Base-by-base conservation (phyloP, 2,888 invertebrate species). In the Caenorhabditis imperialis region DNA sequence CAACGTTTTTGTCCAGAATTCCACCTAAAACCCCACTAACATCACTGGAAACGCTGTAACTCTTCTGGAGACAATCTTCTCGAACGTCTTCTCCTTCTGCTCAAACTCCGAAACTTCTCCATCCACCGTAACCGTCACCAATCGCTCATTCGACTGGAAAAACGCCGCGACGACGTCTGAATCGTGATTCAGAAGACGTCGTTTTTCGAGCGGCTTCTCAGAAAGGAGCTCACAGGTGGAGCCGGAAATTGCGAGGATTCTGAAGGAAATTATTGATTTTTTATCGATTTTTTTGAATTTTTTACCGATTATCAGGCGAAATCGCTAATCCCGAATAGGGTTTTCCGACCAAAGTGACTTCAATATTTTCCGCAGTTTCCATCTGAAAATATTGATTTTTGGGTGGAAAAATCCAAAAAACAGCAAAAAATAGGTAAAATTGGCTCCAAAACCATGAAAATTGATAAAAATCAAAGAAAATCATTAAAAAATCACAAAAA, bases 1-100 rank as follows among this genome's bases (percentile, higher is more conserved):
- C 14, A 8, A 23, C 20, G 5, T 27, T 47, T 23, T 27, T 27
- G 10, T 20, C 8, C 7, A 22, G 23, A 47, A n/a, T 14, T 27
- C 25, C 16, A n/a, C n/a, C 22, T 7, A 50, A 47, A 22, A 38
- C 20, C 18, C 16, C 14, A 51, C 74, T 74, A 37, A 74, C 74
- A 67, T 44, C 20, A 75, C 75, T 14, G 75, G 75, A 42, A 75
- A 75, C 2, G 75, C 75, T 4, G 75, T 75, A 18, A 75, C 69
- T 53, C 63, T 40, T 38, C 51, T 48, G 8, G 53, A 60, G 1
- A 42, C 38, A 1, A 44, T n/a, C 47, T 75, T 63, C 45, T 69
- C 63, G 38, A 70, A 47, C 5, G 16, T 23, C 16, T 22, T 30
- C 38, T 67, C 55, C n/a, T 37, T 30, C 0, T 38, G 35, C 18